Base-by-base conservation (phyloP, 2,888 invertebrate species). In the Plusia festucae region DNA sequence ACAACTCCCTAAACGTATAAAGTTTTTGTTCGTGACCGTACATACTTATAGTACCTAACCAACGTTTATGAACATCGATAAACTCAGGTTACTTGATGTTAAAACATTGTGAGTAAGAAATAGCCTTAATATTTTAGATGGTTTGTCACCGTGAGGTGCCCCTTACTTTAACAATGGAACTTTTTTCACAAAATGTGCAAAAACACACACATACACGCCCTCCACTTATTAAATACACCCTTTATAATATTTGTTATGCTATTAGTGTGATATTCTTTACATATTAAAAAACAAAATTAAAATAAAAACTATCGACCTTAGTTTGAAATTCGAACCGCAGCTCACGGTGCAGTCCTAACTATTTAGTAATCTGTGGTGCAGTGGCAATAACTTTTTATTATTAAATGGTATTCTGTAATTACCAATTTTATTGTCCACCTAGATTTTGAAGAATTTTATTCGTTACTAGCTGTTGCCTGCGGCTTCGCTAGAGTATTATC, bases 51-150 rank as follows among this genome's bases (percentile, higher is more conserved):
- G 18, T 30, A n/a, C n/a, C n/a, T n/a, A 30, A 53, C 24, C 24
- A 53, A 53, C 27, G 46, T 49, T 49, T 49, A 49, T 49, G 46
- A 11, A 9, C 46, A 49, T 49, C 46, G 46, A 49, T 49, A 49
- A 18, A 49, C 46, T 49, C 46, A 1, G 18, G 18, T 49, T 20
- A 49, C 46, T 49, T 49, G 46, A 20, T 11, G 46, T 49, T 49
- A 20, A 49, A 20, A 49, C 46, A 49, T 49, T 49, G 46, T 46
- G 18, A 46, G 46, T 11, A 0, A 49, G 46, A 20, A 20, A 20
- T 20, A 18, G 20, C 46, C 46, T 20, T 49, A 20, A 49, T 49
- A 20, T 20, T 49, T 20, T 49, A 49, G 20, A 49, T 4, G 18
- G 8, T 46, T 18, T 46, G 18, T 46, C 46, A 46, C 46, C 18